Conservation (phyloP, 1,140 invertebrate species). For the Ladona fulva region DNA sequence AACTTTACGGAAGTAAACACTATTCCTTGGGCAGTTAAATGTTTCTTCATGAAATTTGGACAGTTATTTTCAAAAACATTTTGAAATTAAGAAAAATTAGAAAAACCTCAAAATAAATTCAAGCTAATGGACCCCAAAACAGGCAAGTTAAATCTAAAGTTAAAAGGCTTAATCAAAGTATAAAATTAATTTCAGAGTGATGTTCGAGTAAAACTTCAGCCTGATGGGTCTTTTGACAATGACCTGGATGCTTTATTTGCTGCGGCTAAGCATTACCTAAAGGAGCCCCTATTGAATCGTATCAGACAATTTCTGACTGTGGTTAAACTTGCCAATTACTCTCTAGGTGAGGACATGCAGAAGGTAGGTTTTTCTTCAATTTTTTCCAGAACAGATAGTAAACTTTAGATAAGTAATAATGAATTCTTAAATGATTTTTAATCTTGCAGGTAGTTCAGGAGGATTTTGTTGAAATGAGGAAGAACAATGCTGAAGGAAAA, state of each 20-base stretch:
- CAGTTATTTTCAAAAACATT: too few species aligned
- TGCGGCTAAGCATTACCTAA: not conserved
- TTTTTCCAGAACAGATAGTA: not conserved
- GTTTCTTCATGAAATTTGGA: too few species aligned
- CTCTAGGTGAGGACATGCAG: not conserved
- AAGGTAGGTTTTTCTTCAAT: not conserved
- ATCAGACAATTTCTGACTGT: not conserved
- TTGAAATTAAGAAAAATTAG: too few species aligned
- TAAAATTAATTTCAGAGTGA: not conserved
- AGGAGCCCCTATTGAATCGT: not conserved
- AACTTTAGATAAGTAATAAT: not conserved
- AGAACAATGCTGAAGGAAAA: not conserved
- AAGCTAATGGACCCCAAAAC: too few species aligned
- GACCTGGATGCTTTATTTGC: not conserved
- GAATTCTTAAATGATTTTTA: not conserved
- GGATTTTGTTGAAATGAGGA: constrained; percentile 2
- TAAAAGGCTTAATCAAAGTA: too few species aligned
- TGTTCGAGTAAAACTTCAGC: not conserved
- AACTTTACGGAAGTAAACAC: too few species aligned
- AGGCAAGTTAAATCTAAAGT: too few species aligned
- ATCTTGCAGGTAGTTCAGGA: not conserved
- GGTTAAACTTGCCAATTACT: not conserved
- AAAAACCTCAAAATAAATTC: too few species aligned
- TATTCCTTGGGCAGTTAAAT: too few species aligned
- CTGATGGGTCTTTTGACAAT: not conserved